Percentiles rank a stretch among this genome's conserved stretches.
These are phyloP conservation scores for Dasypus novemcinctus DNA, from an alignment of 2,113 vertebrate genomes.

Conservation along the genomic window DNA sequence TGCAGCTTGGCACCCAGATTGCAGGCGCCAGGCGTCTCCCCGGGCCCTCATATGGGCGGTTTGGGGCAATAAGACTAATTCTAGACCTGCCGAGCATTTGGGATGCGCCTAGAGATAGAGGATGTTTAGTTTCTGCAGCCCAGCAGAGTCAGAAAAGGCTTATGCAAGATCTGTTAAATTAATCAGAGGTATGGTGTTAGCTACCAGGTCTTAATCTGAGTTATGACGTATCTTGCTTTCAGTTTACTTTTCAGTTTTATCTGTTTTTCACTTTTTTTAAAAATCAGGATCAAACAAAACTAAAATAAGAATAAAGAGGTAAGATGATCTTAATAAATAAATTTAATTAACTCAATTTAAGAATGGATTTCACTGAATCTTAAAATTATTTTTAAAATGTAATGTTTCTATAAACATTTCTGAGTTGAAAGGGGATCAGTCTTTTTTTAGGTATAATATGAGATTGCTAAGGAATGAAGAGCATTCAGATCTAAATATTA, in stretches of 20 bases:
- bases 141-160: background rate
- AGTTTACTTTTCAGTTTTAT: background rate
- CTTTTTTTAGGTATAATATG: slow-evolving; percentile 26
- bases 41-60: background rate
- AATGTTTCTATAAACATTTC: slow-evolving; percentile 35
- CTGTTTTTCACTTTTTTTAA: background rate
- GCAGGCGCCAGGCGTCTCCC: background rate
- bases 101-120: background rate
- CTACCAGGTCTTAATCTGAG: background rate
- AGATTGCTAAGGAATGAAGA: background rate
- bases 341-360: background rate
- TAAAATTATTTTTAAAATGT: slow-evolving; percentile 65
- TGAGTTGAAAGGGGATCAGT: slow-evolving; percentile 21
- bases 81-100: background rate
- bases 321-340: background rate
- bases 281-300: slow-evolving; percentile 38
- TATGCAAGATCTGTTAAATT: background rate
- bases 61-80: background rate
- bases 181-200: background rate
- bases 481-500: background rate
- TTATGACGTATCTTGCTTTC: slow-evolving; percentile 34
- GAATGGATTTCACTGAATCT: slow-evolving; percentile 33
- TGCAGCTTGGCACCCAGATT: rapidly evolving
- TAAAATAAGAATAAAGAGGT: slow-evolving; percentile 31
- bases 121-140: background rate